Conservation (phyloP, 2,888 invertebrate species). For the Drosophila formosana region DNA sequence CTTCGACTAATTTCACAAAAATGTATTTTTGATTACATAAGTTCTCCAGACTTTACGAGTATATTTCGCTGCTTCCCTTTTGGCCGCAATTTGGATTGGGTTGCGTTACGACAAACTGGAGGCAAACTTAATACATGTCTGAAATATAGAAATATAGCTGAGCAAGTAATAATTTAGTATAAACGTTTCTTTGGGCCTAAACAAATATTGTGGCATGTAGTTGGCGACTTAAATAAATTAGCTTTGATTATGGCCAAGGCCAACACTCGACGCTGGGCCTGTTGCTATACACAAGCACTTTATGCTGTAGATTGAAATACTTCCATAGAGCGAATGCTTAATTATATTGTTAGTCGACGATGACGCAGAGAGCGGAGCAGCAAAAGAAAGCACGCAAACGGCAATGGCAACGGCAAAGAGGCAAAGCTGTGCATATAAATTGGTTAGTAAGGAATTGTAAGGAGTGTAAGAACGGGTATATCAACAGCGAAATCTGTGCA, state of each 20-base stretch:
- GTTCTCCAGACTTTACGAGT: slow-evolving; percentile 3
- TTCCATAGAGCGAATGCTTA: slow-evolving; percentile 59
- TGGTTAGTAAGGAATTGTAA: background rate
- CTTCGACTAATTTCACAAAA: slow-evolving; percentile 48
- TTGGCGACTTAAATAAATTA: slow-evolving; percentile 78
- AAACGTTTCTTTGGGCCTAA: slow-evolving; percentile 42
- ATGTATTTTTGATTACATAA: slow-evolving; percentile 65
- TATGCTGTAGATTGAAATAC: slow-evolving; percentile 64
- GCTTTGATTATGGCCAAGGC: slow-evolving; percentile 69
- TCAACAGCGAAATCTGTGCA: background rate
- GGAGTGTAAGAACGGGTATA: background rate
- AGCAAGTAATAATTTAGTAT: slow-evolving; percentile 59
- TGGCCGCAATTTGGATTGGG: slow-evolving; percentile 30
- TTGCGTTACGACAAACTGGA: background rate
- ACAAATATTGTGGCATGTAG: slow-evolving; percentile 61
- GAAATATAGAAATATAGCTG: slow-evolving; percentile 49
- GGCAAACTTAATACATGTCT: slow-evolving; percentile 20
- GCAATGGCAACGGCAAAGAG: slow-evolving; percentile 31
- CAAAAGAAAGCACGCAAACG: slow-evolving; percentile 34
- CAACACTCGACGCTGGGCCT: slow-evolving; percentile 19
- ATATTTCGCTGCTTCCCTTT: background rate
- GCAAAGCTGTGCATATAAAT: slow-evolving; percentile 36
- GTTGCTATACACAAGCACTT: slow-evolving; percentile 40
- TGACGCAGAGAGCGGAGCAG: slow-evolving; percentile 17
- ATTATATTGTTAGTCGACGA: slow-evolving; percentile 63